A percentile compares a stretch with the other conserved stretches of the same genome.
phyloP scores from a whole-genome alignment of 2,113 vertebrate genomes.

The Cochlearius cochlearius region DNA sequence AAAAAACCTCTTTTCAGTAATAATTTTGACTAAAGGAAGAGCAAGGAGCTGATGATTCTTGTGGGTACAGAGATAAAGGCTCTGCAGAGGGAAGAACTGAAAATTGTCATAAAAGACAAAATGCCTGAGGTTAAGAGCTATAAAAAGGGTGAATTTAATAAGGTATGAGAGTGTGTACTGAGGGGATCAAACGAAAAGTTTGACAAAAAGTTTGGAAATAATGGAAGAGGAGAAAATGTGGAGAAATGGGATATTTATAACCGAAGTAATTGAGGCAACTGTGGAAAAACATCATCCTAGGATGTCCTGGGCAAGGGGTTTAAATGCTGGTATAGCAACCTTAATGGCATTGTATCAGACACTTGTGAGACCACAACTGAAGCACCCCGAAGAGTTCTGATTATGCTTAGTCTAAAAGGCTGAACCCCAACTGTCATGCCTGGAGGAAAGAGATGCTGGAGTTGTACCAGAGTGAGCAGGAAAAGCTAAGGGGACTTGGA shows the following conservation, averaged over 20 bases:
- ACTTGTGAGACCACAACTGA: neutral
- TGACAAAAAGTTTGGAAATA: neutral
- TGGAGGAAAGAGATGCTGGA: neutral
- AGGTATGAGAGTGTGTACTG: neutral
- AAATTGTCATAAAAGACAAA: neutral
- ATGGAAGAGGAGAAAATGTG: neutral
- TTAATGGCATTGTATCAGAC: neutral
- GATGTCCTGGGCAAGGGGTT: neutral
- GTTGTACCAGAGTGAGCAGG: neutral
- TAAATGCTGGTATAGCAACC: neutral
- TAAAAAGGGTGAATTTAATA: neutral
- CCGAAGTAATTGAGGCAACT: neutral
- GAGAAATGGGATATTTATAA: neutral
- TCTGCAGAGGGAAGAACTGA: neutral
- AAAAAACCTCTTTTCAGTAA: neutral
- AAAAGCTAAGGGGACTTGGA: neutral
- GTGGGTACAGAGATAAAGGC: neutral
- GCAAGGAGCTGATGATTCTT: neutral
- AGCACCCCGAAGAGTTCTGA: neutral
- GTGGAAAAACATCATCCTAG: neutral
- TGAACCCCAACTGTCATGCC: neutral
- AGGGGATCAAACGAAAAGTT: neutral
- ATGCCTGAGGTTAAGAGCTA: neutral
- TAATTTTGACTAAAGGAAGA: neutral
- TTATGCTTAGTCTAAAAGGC: neutral